These are phyloP conservation scores for Tachysurus fulvidraco DNA, from an alignment of 2,113 vertebrate species.

Conservation along the genomic window DNA sequence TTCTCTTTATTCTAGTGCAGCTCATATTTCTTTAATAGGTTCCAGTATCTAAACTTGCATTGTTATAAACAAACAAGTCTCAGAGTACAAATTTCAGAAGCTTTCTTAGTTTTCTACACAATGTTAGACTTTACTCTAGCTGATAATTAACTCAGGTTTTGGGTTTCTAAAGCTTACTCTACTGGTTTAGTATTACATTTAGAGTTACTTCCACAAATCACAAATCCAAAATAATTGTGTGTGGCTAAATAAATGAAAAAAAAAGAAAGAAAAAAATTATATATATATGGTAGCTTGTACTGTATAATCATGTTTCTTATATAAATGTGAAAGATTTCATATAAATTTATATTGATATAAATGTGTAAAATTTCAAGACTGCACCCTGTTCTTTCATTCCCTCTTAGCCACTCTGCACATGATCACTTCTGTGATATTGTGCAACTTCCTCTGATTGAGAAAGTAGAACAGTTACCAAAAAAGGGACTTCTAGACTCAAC, in stretches of 20 bases:
- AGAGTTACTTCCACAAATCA: conserved; percentile 46
- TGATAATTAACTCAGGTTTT: conserved; percentile 49
- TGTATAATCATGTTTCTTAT: no score
- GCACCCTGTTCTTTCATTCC: background rate
- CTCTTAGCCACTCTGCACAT: conserved; percentile 5
- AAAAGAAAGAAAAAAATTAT: no score
- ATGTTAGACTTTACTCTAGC: conserved; percentile 40
- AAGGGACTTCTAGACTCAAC: conserved; percentile 34
- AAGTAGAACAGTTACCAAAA: conserved; percentile 40
- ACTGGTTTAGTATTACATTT: conserved; percentile 51
- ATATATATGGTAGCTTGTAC: no score
- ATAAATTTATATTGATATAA: no score
- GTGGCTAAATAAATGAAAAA: background rate
- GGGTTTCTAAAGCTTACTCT: conserved; percentile 38
- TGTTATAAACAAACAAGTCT: conserved; percentile 16
- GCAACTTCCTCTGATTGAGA: conserved; percentile 54
- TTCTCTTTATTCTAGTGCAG: conserved; percentile 4
- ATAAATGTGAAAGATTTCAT: no score
- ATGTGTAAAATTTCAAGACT: background rate
- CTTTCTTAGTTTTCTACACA: conserved; percentile 44
- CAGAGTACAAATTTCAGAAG: conserved; percentile 39
- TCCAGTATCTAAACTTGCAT: conserved; percentile 6
- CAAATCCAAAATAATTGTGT: conserved; percentile 16
- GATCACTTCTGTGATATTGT: conserved; percentile 34
- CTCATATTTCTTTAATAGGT: conserved; percentile 23